These are phyloP conservation scores for Druon quercuslanigerum DNA, from an alignment of 1,140 invertebrate genomes.

Conservation along the genomic window DNA sequence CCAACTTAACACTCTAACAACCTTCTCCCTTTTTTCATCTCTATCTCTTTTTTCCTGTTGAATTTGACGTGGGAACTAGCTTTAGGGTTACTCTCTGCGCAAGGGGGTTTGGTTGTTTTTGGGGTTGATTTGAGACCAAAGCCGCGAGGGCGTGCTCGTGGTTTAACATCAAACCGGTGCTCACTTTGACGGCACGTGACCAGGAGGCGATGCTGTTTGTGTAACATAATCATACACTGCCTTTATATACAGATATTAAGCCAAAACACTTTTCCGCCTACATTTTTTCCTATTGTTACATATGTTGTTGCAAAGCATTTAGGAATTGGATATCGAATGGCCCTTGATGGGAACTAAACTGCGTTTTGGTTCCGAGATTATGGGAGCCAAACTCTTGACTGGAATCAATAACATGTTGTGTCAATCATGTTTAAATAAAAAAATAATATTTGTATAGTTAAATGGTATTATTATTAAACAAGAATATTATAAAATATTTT, in stretches of 20 bases:
- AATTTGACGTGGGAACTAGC: conserved; percentile 65
- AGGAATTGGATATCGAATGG: conserved; percentile 69
- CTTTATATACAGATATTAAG: conserved; percentile 46
- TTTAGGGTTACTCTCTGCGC: conserved; percentile 47
- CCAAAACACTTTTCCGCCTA: conserved; percentile 49
- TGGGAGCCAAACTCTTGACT: conserved; percentile 19
- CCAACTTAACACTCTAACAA: conserved; percentile 52
- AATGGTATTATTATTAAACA: too few relatives aligned
- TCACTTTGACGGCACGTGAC: conserved; percentile 70
- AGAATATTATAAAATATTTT: too few relatives aligned
- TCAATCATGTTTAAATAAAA: too few relatives aligned
- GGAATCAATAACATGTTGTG: conserved; percentile 13
- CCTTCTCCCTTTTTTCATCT: conserved; percentile 42
- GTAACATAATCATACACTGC: conserved; percentile 66
- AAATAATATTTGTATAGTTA: too few relatives aligned
- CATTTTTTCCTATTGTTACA: conserved; percentile 56
- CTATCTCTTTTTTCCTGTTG: conserved; percentile 19
- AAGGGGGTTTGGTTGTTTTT: conserved; percentile 62
- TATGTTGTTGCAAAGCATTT: conserved; percentile 44
- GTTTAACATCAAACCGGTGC: conserved; percentile 60
- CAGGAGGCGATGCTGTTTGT: conserved; percentile 57
- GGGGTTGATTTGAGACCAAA: conserved; percentile 39
- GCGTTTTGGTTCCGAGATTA: conserved; percentile 6
- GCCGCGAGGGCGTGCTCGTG: conserved; percentile 60
- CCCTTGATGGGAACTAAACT: conserved; percentile 72